phyloP scores from a whole-genome alignment of 2,888 invertebrate genomes.

The Endomychus coccineus region DNA sequence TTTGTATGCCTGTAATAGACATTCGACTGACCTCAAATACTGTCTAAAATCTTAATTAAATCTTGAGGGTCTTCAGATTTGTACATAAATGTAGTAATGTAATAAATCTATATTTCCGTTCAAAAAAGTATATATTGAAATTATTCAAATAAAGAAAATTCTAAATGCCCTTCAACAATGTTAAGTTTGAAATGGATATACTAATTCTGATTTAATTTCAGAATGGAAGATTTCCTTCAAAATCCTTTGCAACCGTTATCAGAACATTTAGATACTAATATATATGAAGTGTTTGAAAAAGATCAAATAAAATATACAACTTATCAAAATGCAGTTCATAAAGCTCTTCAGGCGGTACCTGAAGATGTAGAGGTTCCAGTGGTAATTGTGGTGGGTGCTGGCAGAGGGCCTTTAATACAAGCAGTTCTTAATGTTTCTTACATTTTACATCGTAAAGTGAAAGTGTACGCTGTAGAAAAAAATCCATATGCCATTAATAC shows the following conservation, averaged over 20 bases:
- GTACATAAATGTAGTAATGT: too few relatives aligned
- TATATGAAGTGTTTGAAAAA: conserved; percentile 97
- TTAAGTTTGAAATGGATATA: too few relatives aligned
- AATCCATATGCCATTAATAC: conserved; percentile 94
- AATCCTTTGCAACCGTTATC: conserved; percentile 87
- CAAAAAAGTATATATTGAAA: too few relatives aligned
- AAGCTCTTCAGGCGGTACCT: conserved; percentile 60
- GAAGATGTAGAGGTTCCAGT: conserved; percentile 45
- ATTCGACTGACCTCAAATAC: too few relatives aligned
- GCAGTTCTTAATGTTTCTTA: conserved; percentile 73
- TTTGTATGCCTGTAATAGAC: too few relatives aligned
- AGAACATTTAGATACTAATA: conserved; percentile 91
- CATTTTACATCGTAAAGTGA: conserved; percentile 63
- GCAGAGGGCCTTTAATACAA: conserved; percentile 89
- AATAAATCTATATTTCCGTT: too few relatives aligned
- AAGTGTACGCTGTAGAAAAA: conserved; percentile 94
- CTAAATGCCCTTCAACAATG: too few relatives aligned
- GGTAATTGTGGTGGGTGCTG: conserved; percentile 49
- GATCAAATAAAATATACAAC: conserved; percentile 92
- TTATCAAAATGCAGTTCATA: conserved; percentile 76
- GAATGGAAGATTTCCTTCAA: conserved; percentile 91
- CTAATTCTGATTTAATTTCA: conserved; percentile 14
- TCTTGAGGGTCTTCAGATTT: too few relatives aligned
- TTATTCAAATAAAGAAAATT: too few relatives aligned
- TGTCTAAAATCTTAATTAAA: too few relatives aligned